Evolutionary conservation across 2,797 vertebrate genomes (phyloP).

Genomic region (Eurystomus glaucurus): DNA sequence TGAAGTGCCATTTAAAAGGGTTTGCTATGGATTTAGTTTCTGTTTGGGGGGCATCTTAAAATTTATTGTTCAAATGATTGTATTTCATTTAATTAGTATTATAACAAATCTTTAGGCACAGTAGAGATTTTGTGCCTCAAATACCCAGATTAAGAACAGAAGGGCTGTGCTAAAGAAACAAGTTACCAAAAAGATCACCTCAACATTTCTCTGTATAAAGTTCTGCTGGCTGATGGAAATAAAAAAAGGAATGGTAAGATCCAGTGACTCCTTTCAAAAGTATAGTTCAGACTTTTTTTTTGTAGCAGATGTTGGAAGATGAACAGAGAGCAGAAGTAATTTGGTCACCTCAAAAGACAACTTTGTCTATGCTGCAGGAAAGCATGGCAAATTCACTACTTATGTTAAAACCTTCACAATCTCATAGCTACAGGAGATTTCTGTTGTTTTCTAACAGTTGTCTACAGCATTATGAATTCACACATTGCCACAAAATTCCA

Average conservation of each 20-base stretch:
- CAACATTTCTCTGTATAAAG: not conserved
- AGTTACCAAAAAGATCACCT: slow-evolving; percentile 37
- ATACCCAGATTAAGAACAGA: slow-evolving; percentile 23
- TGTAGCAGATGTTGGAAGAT: not conserved
- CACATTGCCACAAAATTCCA: not conserved
- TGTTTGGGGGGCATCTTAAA: not conserved
- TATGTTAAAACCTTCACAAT: not conserved
- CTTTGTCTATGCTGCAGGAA: not conserved
- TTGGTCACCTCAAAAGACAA: not conserved
- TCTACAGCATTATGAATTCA: not conserved
- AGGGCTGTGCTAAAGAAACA: slow-evolving; percentile 30
- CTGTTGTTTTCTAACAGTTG: not conserved
- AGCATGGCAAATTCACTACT: not conserved
- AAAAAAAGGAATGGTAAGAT: not conserved
- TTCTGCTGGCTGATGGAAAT: not conserved
- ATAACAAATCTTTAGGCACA: slow-evolving; percentile 8
- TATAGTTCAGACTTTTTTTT: not conserved
- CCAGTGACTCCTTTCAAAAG: slow-evolving; percentile 20
- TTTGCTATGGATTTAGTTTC: not conserved
- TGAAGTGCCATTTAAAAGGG: not conserved
- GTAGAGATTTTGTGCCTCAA: slow-evolving; percentile 5
- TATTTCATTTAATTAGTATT: not conserved
- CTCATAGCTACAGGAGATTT: rapidly evolving
- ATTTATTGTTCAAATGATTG: not conserved
- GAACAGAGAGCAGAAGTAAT: not conserved